Evolutionary conservation across 2,797 vertebrate species (phyloP).

Genomic region (Hydrolagus colliei): DNA sequence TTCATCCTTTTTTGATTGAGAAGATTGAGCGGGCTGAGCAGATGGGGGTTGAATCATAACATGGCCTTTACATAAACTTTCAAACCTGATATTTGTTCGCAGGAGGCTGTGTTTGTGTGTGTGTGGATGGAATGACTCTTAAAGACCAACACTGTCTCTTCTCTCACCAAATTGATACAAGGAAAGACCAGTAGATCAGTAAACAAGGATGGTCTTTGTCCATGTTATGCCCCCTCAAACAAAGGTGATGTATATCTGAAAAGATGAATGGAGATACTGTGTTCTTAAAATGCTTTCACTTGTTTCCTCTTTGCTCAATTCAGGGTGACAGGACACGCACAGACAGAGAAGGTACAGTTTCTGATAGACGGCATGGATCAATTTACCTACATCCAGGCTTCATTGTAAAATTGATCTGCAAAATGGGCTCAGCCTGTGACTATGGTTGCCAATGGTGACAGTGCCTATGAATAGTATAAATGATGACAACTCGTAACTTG

Average conservation of each 20-base stretch:
- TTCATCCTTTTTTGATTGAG: neutral
- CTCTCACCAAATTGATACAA: neutral
- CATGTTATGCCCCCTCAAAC: slow-evolving; percentile 31
- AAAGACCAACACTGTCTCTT: slow-evolving; percentile 28
- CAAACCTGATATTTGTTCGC: neutral
- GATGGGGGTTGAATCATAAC: slow-evolving; percentile 7
- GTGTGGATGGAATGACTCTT: too few relatives aligned
- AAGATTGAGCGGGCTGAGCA: neutral
- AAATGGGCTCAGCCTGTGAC: slow-evolving; percentile 49
- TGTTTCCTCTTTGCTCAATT: neutral
- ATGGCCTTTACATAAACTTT: neutral
- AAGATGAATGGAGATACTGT: slow-evolving; percentile 30
- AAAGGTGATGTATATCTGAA: slow-evolving; percentile 20
- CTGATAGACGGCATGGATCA: slow-evolving; percentile 32
- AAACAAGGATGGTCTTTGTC: slow-evolving; percentile 42
- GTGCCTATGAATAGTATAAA: slow-evolving; percentile 1
- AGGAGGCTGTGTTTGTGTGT: too few relatives aligned
- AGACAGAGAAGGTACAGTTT: slow-evolving; percentile 5
- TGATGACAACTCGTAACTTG: slow-evolving; percentile 39
- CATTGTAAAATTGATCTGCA: slow-evolving; percentile 35
- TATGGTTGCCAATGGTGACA: slow-evolving; percentile 37
- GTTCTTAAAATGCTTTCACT: slow-evolving; percentile 34
- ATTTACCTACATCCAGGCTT: slow-evolving; percentile 41
- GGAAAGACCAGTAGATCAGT: slow-evolving; percentile 12
- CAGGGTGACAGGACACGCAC: slow-evolving; percentile 28